phyloP scores from a whole-genome alignment of 2,113 vertebrate genomes.

The Trichechus manatus region DNA sequence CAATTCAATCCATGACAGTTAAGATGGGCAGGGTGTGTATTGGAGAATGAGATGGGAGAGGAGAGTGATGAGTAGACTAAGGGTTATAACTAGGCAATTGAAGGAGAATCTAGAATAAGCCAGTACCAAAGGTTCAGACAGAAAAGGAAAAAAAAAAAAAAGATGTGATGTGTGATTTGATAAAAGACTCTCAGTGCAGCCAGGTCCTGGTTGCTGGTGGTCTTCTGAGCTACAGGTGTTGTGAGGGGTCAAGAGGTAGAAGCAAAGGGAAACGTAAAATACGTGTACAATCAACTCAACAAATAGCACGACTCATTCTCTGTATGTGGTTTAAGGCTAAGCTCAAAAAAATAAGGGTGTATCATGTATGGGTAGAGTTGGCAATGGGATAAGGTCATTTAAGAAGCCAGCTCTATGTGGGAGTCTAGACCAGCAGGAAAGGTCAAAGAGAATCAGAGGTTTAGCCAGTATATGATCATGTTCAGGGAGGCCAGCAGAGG shows the following conservation, averaged over 20 bases:
- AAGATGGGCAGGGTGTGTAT: background rate
- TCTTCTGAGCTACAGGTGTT: background rate
- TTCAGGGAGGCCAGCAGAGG: background rate
- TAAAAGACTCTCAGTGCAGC: background rate
- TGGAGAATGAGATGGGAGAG: background rate
- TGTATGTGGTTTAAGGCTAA: background rate
- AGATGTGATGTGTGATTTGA: background rate
- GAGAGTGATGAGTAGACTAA: background rate
- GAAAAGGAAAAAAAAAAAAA: background rate
- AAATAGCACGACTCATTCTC: background rate
- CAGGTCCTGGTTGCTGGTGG: background rate
- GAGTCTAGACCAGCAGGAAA: background rate
- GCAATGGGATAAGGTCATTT: background rate
- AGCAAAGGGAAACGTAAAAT: background rate
- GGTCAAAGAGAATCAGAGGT: background rate
- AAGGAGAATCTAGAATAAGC: background rate
- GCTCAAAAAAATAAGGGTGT: background rate
- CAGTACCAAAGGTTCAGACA: background rate
- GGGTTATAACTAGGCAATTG: background rate
- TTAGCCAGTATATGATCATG: background rate
- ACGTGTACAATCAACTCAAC: background rate
- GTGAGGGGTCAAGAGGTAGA: background rate
- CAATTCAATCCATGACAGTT: no score
- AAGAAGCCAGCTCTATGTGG: background rate
- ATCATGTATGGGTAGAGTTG: background rate